Conservation (phyloP, 2,797 vertebrate species). For the Anguilla obscura region DNA sequence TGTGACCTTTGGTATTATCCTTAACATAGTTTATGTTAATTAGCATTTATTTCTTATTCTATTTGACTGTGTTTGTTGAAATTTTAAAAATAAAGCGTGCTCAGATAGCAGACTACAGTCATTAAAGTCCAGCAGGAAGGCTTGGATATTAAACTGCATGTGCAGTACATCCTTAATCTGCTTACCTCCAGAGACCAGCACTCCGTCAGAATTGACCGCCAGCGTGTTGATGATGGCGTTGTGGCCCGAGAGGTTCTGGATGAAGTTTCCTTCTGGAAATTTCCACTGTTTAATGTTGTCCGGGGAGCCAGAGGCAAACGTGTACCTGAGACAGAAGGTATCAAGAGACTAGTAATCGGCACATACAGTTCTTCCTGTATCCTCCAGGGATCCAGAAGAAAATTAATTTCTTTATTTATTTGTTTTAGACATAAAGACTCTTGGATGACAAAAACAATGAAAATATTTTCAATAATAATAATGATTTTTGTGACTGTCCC, state of each 20-base stretch:
- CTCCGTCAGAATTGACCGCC: constrained; percentile 94
- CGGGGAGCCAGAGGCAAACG: constrained; percentile 97
- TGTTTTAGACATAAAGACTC: no score
- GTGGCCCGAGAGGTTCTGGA: constrained; percentile 96
- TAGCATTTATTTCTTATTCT: background rate
- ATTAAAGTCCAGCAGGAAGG: background rate
- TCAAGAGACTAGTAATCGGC: background rate
- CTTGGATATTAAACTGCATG: background rate
- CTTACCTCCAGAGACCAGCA: constrained; percentile 95
- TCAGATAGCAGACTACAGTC: background rate
- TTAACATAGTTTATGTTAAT: background rate
- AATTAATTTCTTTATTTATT: no score
- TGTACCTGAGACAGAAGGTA: constrained; percentile 76
- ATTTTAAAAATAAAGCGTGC: background rate
- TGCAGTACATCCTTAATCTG: background rate
- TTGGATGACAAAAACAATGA: background rate
- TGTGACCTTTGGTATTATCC: background rate
- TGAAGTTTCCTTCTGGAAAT: constrained; percentile 88
- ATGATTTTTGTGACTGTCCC: background rate
- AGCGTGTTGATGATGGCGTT: constrained; percentile 97
- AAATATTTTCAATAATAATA: background rate
- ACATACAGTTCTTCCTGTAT: background rate
- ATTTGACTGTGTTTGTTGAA: background rate
- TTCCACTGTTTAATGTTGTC: constrained; percentile 99
- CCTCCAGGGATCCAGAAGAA: background rate